phyloP scores from a whole-genome alignment of 2,113 vertebrate genomes.

The Rousettus leschenaultii region DNA sequence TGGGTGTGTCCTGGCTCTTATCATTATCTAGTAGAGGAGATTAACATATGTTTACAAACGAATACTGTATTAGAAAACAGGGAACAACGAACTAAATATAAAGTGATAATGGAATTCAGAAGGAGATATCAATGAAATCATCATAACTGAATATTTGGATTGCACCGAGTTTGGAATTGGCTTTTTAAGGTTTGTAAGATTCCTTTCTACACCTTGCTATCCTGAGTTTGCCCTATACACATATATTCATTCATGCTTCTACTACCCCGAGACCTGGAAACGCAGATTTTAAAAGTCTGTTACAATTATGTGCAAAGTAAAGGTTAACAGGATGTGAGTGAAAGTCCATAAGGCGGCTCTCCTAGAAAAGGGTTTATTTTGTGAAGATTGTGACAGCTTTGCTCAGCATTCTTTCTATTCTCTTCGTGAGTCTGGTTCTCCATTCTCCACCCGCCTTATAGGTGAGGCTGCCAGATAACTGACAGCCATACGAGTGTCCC shows the following conservation, averaged over 20 bases:
- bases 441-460: not conserved
- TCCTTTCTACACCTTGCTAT: too few relatives aligned
- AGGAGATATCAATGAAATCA: rapidly evolving
- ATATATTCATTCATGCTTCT: not conserved
- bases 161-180: not conserved
- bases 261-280: not conserved
- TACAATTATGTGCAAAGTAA: not conserved
- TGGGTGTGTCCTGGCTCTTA: not conserved
- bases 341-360: not conserved
- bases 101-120: not conserved
- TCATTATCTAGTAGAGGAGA: not conserved
- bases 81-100: rapidly evolving
- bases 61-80: not conserved
- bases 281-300: not conserved
- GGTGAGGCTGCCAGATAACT: not conserved
- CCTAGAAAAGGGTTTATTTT: not conserved
- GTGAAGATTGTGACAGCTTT: not conserved
- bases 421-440: not conserved
- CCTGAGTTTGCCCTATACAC: not conserved
- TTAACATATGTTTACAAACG: not conserved
- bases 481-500: not conserved
- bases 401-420: not conserved
- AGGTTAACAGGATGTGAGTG: not conserved
- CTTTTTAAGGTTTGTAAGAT: not conserved
- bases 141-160: rapidly evolving